These are phyloP conservation scores for Busseola fusca DNA, from an alignment of 2,888 invertebrate species.

Conservation along the genomic window DNA sequence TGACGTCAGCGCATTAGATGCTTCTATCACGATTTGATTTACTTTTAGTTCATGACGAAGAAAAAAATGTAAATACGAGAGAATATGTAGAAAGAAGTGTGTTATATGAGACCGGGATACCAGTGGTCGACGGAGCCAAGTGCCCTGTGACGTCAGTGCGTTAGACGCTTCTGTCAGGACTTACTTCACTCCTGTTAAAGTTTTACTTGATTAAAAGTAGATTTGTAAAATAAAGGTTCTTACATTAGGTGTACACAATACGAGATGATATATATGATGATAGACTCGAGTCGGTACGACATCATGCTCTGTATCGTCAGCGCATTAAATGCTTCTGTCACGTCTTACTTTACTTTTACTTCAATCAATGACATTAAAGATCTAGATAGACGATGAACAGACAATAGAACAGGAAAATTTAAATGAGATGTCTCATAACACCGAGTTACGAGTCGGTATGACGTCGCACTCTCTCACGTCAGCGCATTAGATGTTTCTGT, in stretches of 20 bases:
- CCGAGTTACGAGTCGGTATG: background rate
- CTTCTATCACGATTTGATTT: background rate
- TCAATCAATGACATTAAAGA: too few relatives aligned
- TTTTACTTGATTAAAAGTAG: background rate
- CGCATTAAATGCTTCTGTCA: background rate
- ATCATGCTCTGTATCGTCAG: background rate
- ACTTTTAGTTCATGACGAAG: background rate
- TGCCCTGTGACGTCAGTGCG: conserved; percentile 44
- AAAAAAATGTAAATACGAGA: background rate
- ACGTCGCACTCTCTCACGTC: background rate
- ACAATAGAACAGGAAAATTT: conserved; percentile 2
- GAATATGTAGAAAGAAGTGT: too few relatives aligned
- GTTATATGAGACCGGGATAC: background rate
- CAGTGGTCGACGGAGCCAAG: background rate
- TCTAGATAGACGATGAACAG: too few relatives aligned
- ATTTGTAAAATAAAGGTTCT: background rate
- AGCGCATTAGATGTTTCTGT: background rate
- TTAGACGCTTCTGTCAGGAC: conserved; percentile 28
- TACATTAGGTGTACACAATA: background rate
- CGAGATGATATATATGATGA: too few relatives aligned
- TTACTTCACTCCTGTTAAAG: background rate
- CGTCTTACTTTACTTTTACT: too few relatives aligned
- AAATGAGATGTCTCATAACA: background rate
- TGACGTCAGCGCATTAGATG: conserved; percentile 49
- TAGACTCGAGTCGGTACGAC: background rate